Base-by-base conservation (phyloP, 2,888 invertebrate species). In the Cosmia pyralina region DNA sequence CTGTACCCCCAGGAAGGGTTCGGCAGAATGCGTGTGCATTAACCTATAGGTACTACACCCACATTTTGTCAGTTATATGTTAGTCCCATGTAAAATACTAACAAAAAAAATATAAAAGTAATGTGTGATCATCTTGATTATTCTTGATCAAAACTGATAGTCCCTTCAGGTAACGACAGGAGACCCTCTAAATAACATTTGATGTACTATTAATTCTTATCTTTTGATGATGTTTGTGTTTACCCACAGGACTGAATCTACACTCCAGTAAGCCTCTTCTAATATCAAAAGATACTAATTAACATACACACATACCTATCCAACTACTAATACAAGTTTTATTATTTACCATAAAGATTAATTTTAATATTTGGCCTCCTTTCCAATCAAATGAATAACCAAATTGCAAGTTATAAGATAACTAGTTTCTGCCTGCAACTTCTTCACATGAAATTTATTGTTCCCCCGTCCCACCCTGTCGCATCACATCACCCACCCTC, bases 211-310 rank as follows among this genome's bases (percentile, higher is more conserved):
- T 38, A n/a, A 2, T 28, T 41, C 19, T 53, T 22, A 22, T 28
- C 28, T 15, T 55, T 15, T 55, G 4, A 55, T 28, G 15, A 46
- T 44, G 28, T 48, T 50, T 28, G 6, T n/a, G 53, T 55, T 50
- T 7, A 57, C 41, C 10, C 2, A 34, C 46, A n/a, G 4, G 2
- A 28, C 2, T 6, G 4, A 19, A 46, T 46, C 22, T 17, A 69
- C 50, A 34, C 4, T 17, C 44, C 44, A 17, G 3, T 17, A 48
- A 58, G 41, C 44, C 34, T 19, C 22, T 8, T 52, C 15, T 48
- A 11, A 2, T 15, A 55, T 15, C 11, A 53, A 63, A 78, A 55
- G 7, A 67, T 48, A 34, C 38, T 64, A 73, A 73, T 79, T 74
- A 68, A 28, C 55, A 68, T 79, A 68, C 63, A 7, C 1, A 28